Base-by-base conservation (phyloP, 2,113 vertebrate species). In the Saimiri boliviensis region DNA sequence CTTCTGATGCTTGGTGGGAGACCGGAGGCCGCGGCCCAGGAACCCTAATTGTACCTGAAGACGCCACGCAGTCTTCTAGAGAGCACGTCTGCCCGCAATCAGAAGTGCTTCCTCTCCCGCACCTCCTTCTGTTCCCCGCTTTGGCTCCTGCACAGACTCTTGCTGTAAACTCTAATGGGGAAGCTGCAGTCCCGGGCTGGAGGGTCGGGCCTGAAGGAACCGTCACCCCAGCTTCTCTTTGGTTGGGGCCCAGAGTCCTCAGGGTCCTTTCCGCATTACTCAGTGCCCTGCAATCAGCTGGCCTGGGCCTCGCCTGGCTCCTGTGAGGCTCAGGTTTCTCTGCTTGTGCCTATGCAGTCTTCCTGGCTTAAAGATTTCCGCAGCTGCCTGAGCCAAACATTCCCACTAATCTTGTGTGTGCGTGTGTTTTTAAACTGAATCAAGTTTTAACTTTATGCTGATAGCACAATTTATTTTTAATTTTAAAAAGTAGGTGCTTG, bases 141-240 rank as follows among this genome's bases (percentile, higher is more conserved):
- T 21, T n/a, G 40, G 42, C 32, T 60, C 54, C 3, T 19, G 56
- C 42, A 30, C 56, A 83, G 40, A 47, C 16, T 73, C 32, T 74
- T n/a, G 7, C 45, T 68, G 27, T 52, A 35, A 52, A 30, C 1
- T 2, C 54, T 32, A n/a, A 49, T 6, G 20, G n/a, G 6, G 40
- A 47, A 54, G 27, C 35, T 23, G 32, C 81, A 52, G 71, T 20
- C 37, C 32, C 2, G 25, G 82, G 8, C 54, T 5, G 5, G 20
- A 52, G 27, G 42, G 17, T 54, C 0, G 21, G 20, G 30, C 19
- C 13, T 45, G 5, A 30, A n/a, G 54, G 49, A 37, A 49, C 42
- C 37, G 56, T 42, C 56, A 86, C 35, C 12, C 35, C 16, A 11
- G 47, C 42, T 23, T 77, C 35, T 27, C 6, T 93, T 9, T 35